Evolutionary conservation across 2,113 vertebrate species (phyloP), one percentile per base, ranked within the genome.

Genomic region (Thamnophis sirtalis): DNA sequence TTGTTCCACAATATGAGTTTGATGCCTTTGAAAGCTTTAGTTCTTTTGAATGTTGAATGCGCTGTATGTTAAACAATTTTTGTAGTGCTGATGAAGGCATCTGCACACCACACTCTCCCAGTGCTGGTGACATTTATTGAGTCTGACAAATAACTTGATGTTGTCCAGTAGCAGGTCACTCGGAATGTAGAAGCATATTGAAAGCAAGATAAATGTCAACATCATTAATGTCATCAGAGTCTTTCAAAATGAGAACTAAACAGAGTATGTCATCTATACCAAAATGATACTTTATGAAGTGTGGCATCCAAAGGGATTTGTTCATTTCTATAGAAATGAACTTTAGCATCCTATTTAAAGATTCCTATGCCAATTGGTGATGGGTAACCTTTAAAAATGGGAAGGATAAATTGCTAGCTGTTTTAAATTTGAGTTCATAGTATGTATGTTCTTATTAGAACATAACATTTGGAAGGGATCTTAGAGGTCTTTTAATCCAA

Each of bases 131-230:
- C 26, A 73, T 58, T 54, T 55, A 91, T 91, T 55, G 90, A 43
- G 80, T 51, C 84, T 89, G 93, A 91, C 87, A 93, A 86, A 56
- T 38, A 88, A 89, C 38, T 63, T 91, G 87, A 86, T 89, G 86
- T 48, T 91, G 73, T 91, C 87, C 86, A 68, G 48, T 17, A 91
- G 53, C 60, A 51, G 85, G 53, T 53, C 13, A 85, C 15, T 33
- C 11, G 58, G 80, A 73, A 88, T 73, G 58, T 26, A 86, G 48
- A 89, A 91, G n/a, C 87, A 93, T 89, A 93, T 63, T 91, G 68
- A 22, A 85, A 54, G 21, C 38, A 38, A 88, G 50, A 56, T 55
- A 91, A 93, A 93, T 89, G 90, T 91, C 90, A 91, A 86, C 89
- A 91, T 86, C 89, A 73, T 54, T 89, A 93, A 56, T 43, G 43